Conservation (phyloP, 2,888 invertebrate species). For the Lobophora halterata region DNA sequence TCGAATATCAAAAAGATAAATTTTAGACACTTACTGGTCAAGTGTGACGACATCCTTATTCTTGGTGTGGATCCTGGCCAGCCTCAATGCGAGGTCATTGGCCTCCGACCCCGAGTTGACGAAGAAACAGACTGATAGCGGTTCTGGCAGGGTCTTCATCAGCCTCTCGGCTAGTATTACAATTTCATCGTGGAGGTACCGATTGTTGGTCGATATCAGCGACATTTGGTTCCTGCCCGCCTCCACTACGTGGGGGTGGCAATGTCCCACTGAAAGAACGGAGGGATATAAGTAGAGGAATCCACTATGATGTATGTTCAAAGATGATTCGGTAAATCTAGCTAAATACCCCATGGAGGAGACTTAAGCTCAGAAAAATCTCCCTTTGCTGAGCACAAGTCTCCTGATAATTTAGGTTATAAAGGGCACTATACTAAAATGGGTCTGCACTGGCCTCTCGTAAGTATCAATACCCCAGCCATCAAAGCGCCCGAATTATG, state of each 20-base stretch:
- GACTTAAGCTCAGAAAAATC: no score
- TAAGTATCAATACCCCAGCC: no score
- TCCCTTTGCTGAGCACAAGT: no score
- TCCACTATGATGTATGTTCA: no score
- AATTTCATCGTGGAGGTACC: slow-evolving; percentile 97
- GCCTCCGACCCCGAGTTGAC: slow-evolving; percentile 99
- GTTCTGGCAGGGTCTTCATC: slow-evolving; percentile 90
- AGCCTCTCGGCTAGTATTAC: slow-evolving; percentile 94
- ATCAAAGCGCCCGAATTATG: no score
- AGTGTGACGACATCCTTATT: slow-evolving; percentile 94
- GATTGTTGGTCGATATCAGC: slow-evolving; percentile 94
- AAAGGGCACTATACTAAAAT: no score
- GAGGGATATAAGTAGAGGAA: no score
- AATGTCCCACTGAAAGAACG: slow-evolving; percentile 96
- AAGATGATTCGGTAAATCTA: no score
- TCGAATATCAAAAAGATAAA: no score
- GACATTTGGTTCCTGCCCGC: slow-evolving; percentile 96
- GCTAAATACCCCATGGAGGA: no score
- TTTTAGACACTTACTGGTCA: slow-evolving; percentile 92
- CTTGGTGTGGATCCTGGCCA: slow-evolving; percentile 94
- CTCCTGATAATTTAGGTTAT: no score
- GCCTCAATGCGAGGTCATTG: slow-evolving; percentile 96
- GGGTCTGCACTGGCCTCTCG: no score
- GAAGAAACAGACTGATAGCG: slow-evolving; percentile 95
- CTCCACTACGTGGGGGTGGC: slow-evolving; percentile 95